phyloP scores from a whole-genome alignment of 2,113 vertebrate species.

The Camelus dromedarius region DNA sequence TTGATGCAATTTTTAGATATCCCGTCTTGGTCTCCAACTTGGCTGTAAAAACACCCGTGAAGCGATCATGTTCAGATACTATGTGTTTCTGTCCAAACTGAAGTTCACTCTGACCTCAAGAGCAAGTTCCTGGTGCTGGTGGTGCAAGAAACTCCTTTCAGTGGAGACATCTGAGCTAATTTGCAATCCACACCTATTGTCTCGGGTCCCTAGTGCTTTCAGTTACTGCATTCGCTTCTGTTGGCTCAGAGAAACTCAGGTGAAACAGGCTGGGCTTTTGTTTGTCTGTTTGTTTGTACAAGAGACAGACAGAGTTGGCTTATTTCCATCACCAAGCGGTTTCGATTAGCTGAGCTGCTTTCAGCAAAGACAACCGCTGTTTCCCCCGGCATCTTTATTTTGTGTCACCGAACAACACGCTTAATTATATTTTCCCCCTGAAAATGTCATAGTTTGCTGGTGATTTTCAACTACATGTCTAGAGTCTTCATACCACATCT shows the following conservation, averaged over 20 bases:
- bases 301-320: not conserved
- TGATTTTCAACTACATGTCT: not conserved
- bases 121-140: not conserved
- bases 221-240: not conserved
- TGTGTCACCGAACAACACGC: not conserved
- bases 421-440: not conserved
- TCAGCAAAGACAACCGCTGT: not conserved
- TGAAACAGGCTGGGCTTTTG: not conserved
- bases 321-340: not conserved
- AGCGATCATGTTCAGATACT: not conserved
- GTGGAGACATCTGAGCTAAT: not conserved
- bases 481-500: not conserved
- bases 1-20: not conserved
- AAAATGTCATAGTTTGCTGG: not conserved
- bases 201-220: too few species aligned
- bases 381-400: not conserved
- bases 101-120: not conserved
- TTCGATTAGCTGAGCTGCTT: not conserved
- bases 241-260: not conserved
- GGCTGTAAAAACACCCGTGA: not conserved
- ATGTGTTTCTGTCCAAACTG: not conserved
- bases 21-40: not conserved
- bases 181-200: too few species aligned
- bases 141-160: not conserved
- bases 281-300: not conserved